Evolutionary conservation across 2,888 invertebrate genomes (phyloP).

Genomic region (Tachina lurida): DNA sequence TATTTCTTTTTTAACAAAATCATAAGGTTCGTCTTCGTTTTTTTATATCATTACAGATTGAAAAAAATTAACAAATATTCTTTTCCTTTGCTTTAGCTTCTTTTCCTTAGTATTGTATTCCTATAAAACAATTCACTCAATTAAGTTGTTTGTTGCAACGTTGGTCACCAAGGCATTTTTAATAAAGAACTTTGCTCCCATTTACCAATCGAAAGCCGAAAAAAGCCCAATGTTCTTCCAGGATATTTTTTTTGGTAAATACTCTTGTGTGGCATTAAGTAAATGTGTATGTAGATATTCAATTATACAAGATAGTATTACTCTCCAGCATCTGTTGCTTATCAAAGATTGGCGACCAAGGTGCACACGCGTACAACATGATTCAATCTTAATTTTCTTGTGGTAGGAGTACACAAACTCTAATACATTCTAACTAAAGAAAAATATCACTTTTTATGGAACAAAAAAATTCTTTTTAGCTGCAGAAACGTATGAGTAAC

Average conservation of each 20-base stretch:
- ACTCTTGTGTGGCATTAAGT: conserved; percentile 48
- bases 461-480: conserved; percentile 20
- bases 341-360: conserved; percentile 33
- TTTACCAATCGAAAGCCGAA: neutral
- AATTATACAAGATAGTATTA: neutral
- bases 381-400: conserved; percentile 26
- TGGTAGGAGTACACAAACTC: neutral
- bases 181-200: conserved; percentile 18
- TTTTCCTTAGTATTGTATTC: conserved; percentile 23
- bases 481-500: conserved; percentile 22
- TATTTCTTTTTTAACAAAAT: too few relatives aligned
- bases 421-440: conserved; percentile 6
- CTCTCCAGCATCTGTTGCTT: neutral
- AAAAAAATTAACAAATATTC: neutral
- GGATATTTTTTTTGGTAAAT: neutral
- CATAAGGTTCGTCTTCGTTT: too few relatives aligned
- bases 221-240: neutral
- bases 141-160: conserved; percentile 53
- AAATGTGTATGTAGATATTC: neutral
- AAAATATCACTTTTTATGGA: conserved; percentile 40
- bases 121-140: conserved; percentile 25
- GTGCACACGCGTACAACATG: conserved; percentile 44
- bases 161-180: conserved; percentile 1
- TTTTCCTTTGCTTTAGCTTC: neutral
- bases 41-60: neutral